Conservation (phyloP, 2,888 invertebrate genomes). For the Hermaeophaga mercurialis region DNA sequence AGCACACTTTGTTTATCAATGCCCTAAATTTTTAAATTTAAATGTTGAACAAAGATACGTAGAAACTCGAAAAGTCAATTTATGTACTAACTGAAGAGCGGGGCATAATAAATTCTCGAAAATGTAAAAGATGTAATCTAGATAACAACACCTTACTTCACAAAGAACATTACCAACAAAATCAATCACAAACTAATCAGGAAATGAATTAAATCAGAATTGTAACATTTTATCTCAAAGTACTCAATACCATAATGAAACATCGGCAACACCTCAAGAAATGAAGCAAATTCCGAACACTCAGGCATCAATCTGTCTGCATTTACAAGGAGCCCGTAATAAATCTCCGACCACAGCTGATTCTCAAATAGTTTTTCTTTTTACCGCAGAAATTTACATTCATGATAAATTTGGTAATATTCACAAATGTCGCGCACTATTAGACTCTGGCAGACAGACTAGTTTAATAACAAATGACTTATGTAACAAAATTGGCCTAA, state of each 20-base stretch:
- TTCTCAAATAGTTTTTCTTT: background rate
- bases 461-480: constrained; percentile 5
- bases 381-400: background rate
- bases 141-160: constrained; percentile 21
- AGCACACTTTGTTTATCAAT: background rate
- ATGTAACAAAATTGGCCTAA: background rate
- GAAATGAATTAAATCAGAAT: background rate
- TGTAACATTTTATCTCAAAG: background rate
- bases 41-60: background rate
- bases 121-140: constrained; percentile 13
- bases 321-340: background rate
- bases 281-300: background rate
- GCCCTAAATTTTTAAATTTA: background rate
- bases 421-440: background rate
- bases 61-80: background rate
- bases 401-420: background rate
- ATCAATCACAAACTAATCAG: background rate
- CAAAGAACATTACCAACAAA: background rate
- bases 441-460: constrained; percentile 9
- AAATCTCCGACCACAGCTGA: background rate
- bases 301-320: background rate
- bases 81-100: constrained; percentile 6
- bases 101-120: constrained; percentile 7
- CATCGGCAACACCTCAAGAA: background rate
- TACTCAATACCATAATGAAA: background rate